Percentiles rank a stretch among this genome's conserved stretches.
These are phyloP conservation scores for Sturmia bella DNA, from an alignment of 2,888 invertebrate genomes.

Conservation along the genomic window DNA sequence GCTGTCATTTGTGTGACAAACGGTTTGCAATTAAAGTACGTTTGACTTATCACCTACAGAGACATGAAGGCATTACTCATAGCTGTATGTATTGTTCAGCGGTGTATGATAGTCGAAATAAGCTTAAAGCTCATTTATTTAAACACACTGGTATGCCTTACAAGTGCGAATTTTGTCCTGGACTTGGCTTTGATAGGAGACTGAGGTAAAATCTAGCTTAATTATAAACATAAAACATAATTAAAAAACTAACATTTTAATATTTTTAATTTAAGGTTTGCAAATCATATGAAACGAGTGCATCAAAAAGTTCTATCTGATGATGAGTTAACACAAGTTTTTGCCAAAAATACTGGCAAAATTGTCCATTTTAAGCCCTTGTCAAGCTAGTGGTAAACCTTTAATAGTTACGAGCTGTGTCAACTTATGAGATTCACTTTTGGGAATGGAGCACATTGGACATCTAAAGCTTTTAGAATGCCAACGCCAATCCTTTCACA, in stretches of 20 bases:
- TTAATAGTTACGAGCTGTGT: background rate
- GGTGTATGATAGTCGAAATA: constrained; percentile 71
- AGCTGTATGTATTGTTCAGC: constrained; percentile 70
- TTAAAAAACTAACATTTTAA: too few species aligned
- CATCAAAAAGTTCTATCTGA: constrained; percentile 67
- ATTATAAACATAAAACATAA: background rate
- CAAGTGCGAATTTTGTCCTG: constrained; percentile 71
- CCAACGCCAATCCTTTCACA: too few species aligned
- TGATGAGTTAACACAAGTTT: constrained; percentile 69
- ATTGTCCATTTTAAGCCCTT: constrained; percentile 67
- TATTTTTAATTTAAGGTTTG: constrained; percentile 61
- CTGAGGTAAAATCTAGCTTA: constrained; percentile 60
- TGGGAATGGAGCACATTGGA: too few species aligned
- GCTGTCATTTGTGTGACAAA: constrained; percentile 72
- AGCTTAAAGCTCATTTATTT: constrained; percentile 72
- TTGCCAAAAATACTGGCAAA: constrained; percentile 72
- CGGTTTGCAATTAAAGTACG: constrained; percentile 73
- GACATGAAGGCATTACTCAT: constrained; percentile 72
- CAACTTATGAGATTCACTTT: too few species aligned
- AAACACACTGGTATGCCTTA: constrained; percentile 75
- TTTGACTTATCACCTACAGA: constrained; percentile 74
- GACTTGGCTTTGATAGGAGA: constrained; percentile 69
- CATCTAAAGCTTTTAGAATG: too few species aligned
- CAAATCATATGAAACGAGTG: constrained; percentile 69
- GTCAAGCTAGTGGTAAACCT: background rate